Percentiles rank a stretch among this genome's conserved stretches.
Conservation (phyloP, 53 echinoderm and acorn worm genomes). For the Paracentrotus lividus region DNA sequence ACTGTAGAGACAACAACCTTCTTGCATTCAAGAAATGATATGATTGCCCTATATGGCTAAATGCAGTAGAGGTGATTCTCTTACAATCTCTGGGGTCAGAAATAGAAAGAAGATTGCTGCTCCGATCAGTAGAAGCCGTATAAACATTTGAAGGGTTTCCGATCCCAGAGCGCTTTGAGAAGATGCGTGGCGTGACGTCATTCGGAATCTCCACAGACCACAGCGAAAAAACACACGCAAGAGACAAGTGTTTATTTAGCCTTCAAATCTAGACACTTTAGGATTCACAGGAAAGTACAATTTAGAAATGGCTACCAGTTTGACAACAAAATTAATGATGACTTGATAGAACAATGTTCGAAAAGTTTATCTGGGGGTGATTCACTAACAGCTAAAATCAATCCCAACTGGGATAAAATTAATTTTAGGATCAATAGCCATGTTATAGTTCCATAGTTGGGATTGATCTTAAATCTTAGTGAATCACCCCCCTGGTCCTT, state of each 20-base stretch:
- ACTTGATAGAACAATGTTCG: too few species aligned
- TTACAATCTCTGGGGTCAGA: not conserved
- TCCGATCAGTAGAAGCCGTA: not conserved
- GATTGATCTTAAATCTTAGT: too few species aligned
- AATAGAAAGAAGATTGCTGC: conserved; percentile 9
- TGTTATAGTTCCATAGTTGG: too few species aligned
- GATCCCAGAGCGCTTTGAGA: conserved; percentile 17
- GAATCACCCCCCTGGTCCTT: too few species aligned
- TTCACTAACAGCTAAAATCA: too few species aligned
- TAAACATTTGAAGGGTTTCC: conserved; percentile 39
- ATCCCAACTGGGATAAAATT: too few species aligned
- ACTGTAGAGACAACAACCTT: too few species aligned
- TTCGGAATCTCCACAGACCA: not conserved
- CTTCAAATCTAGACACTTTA: not conserved
- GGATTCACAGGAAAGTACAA: not conserved
- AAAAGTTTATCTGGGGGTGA: too few species aligned
- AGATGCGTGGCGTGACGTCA: conserved; percentile 12
- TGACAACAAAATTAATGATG: too few species aligned
- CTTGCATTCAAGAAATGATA: too few species aligned
- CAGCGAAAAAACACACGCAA: not conserved
- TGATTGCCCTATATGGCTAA: too few species aligned
- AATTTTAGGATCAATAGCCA: too few species aligned
- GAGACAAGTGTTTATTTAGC: not conserved
- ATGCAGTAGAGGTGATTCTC: not conserved
- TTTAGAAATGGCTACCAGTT: not conserved